Base-by-base conservation (phyloP, 2,888 invertebrate genomes). In the Lydus trimaculatus region DNA sequence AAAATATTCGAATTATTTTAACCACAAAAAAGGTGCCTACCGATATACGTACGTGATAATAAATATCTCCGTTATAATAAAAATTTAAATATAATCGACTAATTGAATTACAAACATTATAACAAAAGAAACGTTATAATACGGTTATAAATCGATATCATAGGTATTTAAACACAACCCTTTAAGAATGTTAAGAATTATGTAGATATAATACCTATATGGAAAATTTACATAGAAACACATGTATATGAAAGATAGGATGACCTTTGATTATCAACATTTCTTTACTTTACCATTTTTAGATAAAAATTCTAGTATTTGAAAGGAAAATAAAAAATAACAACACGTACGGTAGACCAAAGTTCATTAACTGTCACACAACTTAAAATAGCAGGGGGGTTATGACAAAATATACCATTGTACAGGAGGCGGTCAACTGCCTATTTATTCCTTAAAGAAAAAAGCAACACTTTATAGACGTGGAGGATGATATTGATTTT, bases 31-130 rank as follows among this genome's bases (percentile, higher is more conserved):
- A n/a, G n/a, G n/a, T n/a, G n/a, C n/a, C n/a, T n/a, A n/a, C n/a
- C n/a, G n/a, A n/a, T 2, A 20, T 20, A 20, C 3, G 7, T 48
- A 48, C 48, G 20, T 48, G 48, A 48, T 48, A 9, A 48, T 48
- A 48, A 48, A 20, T 48, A 48, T 48, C n/a, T n/a, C 48, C 48
- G 48, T 48, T 48, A 48, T 48, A 2, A n/a, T n/a, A n/a, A n/a
- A n/a, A n/a, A 48, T 48, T 48, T 20, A 17, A 48, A 48, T 48
- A 8, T 17, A 48, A 48, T 48, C 43, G 0, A 8, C 17, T 48
- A 6, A 48, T 20, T 17, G 17, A 48, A 48, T 48, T 48, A 17
- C 43, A 48, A 48, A 48, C 5, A 17, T 48, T 20, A 48, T 20
- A 48, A 20, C 9, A 17, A 17, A 48, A 9, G 20, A 48, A 48